Evolutionary conservation across 2,797 vertebrate genomes (phyloP).

Genomic region (Leucoraja ocellata): DNA sequence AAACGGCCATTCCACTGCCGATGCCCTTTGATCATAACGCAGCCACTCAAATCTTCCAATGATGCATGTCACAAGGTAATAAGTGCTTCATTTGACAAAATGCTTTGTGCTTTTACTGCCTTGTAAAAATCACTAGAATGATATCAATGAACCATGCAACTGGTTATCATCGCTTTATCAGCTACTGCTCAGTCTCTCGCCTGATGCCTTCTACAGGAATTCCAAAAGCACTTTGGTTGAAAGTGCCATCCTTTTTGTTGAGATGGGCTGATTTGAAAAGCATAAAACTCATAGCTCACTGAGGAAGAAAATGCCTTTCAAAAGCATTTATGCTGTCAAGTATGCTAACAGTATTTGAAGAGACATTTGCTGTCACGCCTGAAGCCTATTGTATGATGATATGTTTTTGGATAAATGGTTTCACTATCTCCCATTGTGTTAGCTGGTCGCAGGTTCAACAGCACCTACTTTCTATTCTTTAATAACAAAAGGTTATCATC

Average conservation of each 20-base stretch:
- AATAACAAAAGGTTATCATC: not conserved
- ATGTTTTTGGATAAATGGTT: not conserved
- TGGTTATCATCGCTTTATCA: conserved; percentile 40
- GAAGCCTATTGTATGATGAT: not conserved
- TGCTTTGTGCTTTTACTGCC: conserved; percentile 42
- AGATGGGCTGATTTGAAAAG: conserved; percentile 30
- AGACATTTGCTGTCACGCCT: conserved; percentile 18
- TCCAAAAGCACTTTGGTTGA: conserved; percentile 40
- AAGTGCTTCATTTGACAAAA: conserved; percentile 41
- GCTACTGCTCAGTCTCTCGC: conserved; percentile 38
- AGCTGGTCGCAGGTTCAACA: not conserved
- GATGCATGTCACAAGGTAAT: conserved; percentile 40
- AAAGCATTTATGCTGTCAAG: conserved; percentile 33
- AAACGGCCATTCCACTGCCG: not conserved
- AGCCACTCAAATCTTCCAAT: conserved; percentile 39
- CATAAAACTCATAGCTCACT: conserved; percentile 21
- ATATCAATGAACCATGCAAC: conserved; percentile 43
- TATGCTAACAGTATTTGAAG: conserved; percentile 11
- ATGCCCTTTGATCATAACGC: not conserved
- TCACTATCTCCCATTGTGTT: not conserved
- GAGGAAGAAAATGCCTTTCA: conserved; percentile 19
- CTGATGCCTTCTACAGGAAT: conserved; percentile 40
- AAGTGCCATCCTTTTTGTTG: conserved; percentile 32
- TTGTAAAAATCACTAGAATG: conserved; percentile 41
- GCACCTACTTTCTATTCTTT: not conserved